Conservation (phyloP, 2,797 vertebrate species). For the Pelochelys cantorii region DNA sequence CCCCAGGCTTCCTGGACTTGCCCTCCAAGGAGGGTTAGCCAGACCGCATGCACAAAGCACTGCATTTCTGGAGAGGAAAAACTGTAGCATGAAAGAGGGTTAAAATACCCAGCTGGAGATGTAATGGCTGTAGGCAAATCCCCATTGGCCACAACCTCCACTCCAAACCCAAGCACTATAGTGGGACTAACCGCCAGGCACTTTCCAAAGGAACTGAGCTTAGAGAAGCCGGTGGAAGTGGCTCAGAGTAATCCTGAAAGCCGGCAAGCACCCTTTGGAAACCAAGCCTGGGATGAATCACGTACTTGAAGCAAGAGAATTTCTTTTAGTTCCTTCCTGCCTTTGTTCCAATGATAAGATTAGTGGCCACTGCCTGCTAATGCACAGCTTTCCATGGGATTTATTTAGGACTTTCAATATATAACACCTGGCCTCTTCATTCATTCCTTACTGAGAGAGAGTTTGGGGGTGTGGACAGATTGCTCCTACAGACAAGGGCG, state of each 20-base stretch:
- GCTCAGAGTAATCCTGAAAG: background rate
- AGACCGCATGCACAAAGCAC: background rate
- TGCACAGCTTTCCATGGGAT: too few species aligned
- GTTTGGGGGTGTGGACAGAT: too few species aligned
- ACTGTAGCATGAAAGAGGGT: background rate
- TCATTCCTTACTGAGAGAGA: background rate
- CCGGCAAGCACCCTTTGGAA: background rate
- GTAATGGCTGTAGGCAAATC: background rate
- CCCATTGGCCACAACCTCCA: background rate
- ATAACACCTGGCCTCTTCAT: background rate
- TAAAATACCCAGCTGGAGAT: background rate
- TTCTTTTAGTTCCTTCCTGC: background rate
- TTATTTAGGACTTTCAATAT: background rate
- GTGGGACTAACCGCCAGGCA: background rate
- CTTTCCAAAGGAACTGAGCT: background rate
- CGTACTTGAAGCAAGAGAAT: background rate
- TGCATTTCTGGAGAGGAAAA: background rate
- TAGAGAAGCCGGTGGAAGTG: background rate
- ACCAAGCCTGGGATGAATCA: background rate
- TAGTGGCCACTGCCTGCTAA: background rate
- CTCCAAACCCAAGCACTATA: background rate
- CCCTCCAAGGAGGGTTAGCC: background rate
- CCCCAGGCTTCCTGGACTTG: background rate
- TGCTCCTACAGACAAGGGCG: background rate
- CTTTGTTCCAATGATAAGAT: background rate